Evolutionary conservation across 2,888 invertebrate genomes (phyloP).

Genomic region (Rosalia funebris): DNA sequence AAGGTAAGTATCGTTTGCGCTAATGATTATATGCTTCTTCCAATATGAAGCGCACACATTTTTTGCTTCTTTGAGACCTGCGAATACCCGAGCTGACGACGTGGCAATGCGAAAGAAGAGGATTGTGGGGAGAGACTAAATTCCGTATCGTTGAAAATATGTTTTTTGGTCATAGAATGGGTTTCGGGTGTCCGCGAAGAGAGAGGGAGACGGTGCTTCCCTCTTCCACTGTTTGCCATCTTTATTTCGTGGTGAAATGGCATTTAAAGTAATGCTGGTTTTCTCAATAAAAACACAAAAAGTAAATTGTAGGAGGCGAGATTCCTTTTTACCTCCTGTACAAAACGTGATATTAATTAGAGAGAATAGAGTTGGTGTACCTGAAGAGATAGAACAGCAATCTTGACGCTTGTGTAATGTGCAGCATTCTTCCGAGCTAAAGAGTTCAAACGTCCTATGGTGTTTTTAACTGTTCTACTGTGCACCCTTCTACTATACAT

Average conservation of each 20-base stretch:
- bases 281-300: slow-evolving; percentile 44
- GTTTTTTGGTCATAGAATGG: neutral
- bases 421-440: slow-evolving; percentile 46
- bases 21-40: neutral
- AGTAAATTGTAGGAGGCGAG: slow-evolving; percentile 45
- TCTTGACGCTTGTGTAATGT: slow-evolving; percentile 58
- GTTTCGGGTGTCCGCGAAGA: too few species aligned
- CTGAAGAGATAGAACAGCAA: slow-evolving; percentile 35
- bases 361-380: slow-evolving; percentile 46
- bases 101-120: too few species aligned
- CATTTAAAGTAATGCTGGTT: slow-evolving; percentile 27
- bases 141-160: too few species aligned
- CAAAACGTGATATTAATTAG: slow-evolving; percentile 30
- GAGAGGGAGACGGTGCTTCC: neutral
- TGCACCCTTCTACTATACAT: slow-evolving; percentile 39
- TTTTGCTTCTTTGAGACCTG: neutral
- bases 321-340: slow-evolving; percentile 43
- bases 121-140: too few species aligned
- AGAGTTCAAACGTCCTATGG: slow-evolving; percentile 39
- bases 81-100: too few species aligned
- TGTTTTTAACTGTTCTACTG: slow-evolving; percentile 39
- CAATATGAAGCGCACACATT: neutral
- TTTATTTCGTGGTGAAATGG: slow-evolving; percentile 27
- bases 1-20: neutral
- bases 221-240: slow-evolving; percentile 7